A percentile compares a stretch with the other conserved stretches of the same genome.
Evolutionary conservation across 2,888 invertebrate species (phyloP).

Genomic region (Protodeltote pygarga): DNA sequence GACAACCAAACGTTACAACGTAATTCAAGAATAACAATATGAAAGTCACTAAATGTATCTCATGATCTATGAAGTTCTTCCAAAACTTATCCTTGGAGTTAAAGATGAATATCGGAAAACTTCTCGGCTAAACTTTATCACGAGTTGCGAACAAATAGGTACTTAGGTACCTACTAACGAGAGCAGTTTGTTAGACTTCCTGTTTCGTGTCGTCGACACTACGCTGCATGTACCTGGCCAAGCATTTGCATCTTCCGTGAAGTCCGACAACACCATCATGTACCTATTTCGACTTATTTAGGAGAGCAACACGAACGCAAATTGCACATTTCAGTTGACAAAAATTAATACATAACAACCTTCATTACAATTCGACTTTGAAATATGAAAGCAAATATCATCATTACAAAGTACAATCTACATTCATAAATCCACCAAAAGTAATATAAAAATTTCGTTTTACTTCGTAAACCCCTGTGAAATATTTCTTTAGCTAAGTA

Average conservation of each 20-base stretch:
- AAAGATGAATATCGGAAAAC: conserved; percentile 66
- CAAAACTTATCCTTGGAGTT: conserved; percentile 48
- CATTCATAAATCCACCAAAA: conserved; percentile 7
- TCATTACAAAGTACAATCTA: background rate
- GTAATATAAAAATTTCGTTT: conserved; percentile 7
- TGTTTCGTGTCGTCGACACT: conserved; percentile 40
- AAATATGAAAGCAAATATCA: conserved; percentile 8
- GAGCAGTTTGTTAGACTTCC: conserved; percentile 52
- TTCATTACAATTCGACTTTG: background rate
- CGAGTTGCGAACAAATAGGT: conserved; percentile 43
- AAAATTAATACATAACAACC: background rate
- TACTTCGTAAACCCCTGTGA: background rate
- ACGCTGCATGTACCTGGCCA: conserved; percentile 19
- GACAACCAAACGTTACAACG: conserved; percentile 13
- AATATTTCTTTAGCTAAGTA: conserved; percentile 10
- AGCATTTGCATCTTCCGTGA: conserved; percentile 4
- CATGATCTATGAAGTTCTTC: conserved; percentile 53
- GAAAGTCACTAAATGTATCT: conserved; percentile 49
- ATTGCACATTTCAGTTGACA: background rate
- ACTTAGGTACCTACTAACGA: conserved; percentile 58
- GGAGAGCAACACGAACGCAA: conserved; percentile 2
- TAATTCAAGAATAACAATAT: conserved; percentile 44
- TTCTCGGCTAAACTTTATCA: conserved; percentile 58
- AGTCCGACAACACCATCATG: background rate
- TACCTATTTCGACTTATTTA: conserved; percentile 9